These are phyloP conservation scores for Lasioglossum malachurum DNA, from an alignment of 2,888 invertebrate genomes.

Conservation along the genomic window DNA sequence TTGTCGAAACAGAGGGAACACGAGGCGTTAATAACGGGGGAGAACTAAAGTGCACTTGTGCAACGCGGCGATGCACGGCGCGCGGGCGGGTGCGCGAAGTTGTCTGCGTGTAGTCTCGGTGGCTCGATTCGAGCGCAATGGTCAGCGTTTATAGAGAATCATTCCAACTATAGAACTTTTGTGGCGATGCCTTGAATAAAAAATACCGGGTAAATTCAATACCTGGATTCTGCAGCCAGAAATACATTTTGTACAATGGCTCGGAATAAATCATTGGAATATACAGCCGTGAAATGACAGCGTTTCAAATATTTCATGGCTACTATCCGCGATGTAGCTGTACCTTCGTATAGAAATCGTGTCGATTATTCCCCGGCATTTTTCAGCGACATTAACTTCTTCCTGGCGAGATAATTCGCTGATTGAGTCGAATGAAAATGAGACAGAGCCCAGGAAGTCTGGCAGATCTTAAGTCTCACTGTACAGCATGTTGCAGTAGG, in stretches of 20 bases:
- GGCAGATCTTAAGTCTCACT: neutral
- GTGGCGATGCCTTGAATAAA: neutral
- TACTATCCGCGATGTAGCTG: neutral
- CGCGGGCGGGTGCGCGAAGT: neutral
- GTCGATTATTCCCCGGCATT: neutral
- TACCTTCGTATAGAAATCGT: neutral
- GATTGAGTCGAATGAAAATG: neutral
- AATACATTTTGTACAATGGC: neutral
- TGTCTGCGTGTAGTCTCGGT: neutral
- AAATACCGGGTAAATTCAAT: neutral
- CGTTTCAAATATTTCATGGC: neutral
- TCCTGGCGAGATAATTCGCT: neutral
- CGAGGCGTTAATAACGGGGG: neutral
- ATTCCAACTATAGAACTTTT: neutral
- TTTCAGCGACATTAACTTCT: neutral
- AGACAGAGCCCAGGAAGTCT: neutral
- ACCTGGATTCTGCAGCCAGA: neutral
- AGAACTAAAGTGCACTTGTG: conserved; percentile 40
- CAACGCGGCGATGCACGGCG: neutral
- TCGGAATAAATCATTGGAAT: neutral
- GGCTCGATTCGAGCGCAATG: neutral
- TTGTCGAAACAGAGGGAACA: neutral
- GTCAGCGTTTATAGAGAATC: neutral
- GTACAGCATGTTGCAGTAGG: neutral
- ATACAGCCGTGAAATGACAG: neutral